Percentiles rank a stretch among this genome's conserved stretches.
Conservation (phyloP, 2,888 invertebrate species). For the Gymnosoma rotundatum region DNA sequence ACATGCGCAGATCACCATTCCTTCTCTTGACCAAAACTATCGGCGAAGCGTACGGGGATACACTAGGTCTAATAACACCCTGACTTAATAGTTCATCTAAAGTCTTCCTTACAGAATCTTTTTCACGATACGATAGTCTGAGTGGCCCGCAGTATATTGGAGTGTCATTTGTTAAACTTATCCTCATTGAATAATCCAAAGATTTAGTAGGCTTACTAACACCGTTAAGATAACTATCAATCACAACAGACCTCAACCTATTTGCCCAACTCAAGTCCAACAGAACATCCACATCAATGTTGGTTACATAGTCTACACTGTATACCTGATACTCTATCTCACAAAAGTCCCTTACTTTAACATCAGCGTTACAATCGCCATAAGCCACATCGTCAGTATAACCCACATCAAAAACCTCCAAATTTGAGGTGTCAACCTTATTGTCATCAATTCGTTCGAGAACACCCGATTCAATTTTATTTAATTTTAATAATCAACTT, state of each 20-base stretch:
- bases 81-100: background rate
- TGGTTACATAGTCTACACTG: background rate
- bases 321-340: background rate
- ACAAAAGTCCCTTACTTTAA: background rate
- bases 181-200: constrained; percentile 11
- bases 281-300: constrained; percentile 5
- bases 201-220: background rate
- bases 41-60: constrained; percentile 16
- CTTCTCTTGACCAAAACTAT: constrained; percentile 6
- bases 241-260: background rate
- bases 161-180: background rate
- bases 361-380: background rate
- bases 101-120: background rate
- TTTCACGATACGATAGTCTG: constrained; percentile 1
- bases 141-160: constrained; percentile 1
- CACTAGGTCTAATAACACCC: constrained; percentile 7
- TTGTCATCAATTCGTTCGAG: constrained; percentile 5
- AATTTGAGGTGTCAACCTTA: background rate
- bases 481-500: background rate
- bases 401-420: background rate
- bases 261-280: background rate
- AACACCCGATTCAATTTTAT: background rate
- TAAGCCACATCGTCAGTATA: background rate
- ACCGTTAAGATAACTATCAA: constrained; percentile 2
- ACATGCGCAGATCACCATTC: constrained; percentile 51